phyloP scores from a whole-genome alignment of 2,797 vertebrate genomes.

The Myoxocephalus aenaeus region DNA sequence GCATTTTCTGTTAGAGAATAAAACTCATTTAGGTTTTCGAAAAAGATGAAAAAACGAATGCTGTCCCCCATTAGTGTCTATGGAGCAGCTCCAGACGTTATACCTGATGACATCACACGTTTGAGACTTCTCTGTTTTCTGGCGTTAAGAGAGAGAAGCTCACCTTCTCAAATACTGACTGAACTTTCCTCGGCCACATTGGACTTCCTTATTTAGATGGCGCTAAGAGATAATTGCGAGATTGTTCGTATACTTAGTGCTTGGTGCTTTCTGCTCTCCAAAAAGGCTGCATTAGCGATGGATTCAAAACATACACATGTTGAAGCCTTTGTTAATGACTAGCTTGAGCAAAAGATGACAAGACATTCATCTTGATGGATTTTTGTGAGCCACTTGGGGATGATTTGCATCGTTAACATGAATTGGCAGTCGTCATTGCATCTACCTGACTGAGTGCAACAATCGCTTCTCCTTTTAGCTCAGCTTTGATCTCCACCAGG shows the following conservation, averaged over 20 bases:
- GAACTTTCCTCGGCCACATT: not conserved
- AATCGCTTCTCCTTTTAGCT: not conserved
- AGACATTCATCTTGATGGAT: not conserved
- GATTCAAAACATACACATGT: not conserved
- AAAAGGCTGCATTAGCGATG: not conserved
- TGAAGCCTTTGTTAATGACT: not conserved
- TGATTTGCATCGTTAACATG: not conserved
- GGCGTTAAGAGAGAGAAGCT: not conserved
- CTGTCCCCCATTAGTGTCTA: not conserved
- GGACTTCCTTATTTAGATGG: not conserved
- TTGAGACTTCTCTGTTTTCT: not conserved
- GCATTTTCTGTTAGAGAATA: too few relatives aligned
- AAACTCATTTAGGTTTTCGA: not conserved
- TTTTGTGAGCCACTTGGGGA: not conserved
- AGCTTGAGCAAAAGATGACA: not conserved
- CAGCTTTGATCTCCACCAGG: not conserved
- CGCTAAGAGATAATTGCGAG: not conserved
- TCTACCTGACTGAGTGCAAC: not conserved
- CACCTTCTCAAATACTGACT: not conserved
- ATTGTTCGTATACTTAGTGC: not conserved
- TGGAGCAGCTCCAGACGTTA: not conserved
- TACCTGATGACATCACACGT: not conserved
- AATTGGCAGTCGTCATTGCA: not conserved
- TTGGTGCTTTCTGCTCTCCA: not conserved
- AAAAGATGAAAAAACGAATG: not conserved